Percentiles rank a stretch among this genome's conserved stretches.
phyloP scores from a whole-genome alignment of 2,113 vertebrate genomes.

The Panthera tigris region DNA sequence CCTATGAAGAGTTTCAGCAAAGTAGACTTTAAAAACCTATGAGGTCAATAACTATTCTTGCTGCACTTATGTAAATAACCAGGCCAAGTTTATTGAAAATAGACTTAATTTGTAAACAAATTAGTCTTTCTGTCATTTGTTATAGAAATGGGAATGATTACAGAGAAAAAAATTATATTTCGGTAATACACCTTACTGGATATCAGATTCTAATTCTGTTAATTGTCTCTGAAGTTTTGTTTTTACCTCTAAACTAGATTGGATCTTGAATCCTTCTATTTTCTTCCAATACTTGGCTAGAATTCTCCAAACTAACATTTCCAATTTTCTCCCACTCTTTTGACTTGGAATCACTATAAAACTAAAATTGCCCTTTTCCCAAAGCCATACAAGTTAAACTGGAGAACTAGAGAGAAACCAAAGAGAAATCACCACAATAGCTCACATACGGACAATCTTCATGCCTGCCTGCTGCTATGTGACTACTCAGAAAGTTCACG shows the following conservation, averaged over 20 bases:
- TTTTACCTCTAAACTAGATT: not conserved
- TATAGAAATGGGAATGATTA: not conserved
- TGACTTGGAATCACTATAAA: not conserved
- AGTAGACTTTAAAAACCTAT: not conserved
- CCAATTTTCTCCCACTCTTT: not conserved
- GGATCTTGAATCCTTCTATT: not conserved
- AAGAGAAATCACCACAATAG: not conserved
- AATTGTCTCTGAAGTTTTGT: not conserved
- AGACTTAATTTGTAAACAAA: not conserved
- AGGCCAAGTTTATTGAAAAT: not conserved
- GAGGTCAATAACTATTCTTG: not conserved
- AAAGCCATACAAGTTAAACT: not conserved
- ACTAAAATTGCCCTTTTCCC: not conserved
- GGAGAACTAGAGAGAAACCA: not conserved
- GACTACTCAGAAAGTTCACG: not conserved
- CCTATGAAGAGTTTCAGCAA: not conserved
- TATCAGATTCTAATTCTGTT: not conserved
- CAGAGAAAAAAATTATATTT: not conserved
- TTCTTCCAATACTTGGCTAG: not conserved
- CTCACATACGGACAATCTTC: not conserved
- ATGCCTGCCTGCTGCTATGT: not conserved
- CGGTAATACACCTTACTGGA: not conserved
- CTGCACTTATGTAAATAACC: not conserved
- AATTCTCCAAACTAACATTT: not conserved
- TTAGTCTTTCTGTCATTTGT: not conserved